Evolutionary conservation across 2,113 vertebrate genomes (phyloP).

Genomic region (Psilopsiagon aurifrons): DNA sequence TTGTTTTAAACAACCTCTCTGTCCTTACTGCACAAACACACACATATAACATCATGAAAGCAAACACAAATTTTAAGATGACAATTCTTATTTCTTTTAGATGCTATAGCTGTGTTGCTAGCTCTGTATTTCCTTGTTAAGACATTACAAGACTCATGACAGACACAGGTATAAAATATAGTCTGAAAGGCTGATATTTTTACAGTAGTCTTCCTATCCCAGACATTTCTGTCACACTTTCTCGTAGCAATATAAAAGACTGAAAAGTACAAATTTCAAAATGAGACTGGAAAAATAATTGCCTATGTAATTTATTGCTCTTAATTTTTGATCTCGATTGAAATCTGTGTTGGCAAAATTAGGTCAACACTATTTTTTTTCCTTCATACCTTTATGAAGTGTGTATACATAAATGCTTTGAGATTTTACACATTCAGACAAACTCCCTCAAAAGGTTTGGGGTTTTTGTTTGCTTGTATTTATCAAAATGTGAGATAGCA

Average conservation of each 20-base stretch:
- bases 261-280: neutral
- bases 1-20: neutral
- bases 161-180: neutral
- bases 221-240: neutral
- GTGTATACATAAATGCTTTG: neutral
- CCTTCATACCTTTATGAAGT: neutral
- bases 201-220: neutral
- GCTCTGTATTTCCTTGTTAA: neutral
- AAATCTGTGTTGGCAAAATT: neutral
- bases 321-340: neutral
- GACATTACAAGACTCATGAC: neutral
- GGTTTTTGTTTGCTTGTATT: neutral
- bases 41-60: neutral
- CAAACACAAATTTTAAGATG: neutral
- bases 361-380: neutral
- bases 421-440: neutral
- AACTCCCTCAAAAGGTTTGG: neutral
- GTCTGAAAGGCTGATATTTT: neutral
- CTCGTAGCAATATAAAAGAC: neutral
- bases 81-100: neutral
- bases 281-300: neutral
- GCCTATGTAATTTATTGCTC: neutral
- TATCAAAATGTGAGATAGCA: neutral
- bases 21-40: neutral
- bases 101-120: neutral